These are phyloP conservation scores for Sarcophaga variegata DNA, from an alignment of 2,888 invertebrate genomes.

Conservation along the genomic window DNA sequence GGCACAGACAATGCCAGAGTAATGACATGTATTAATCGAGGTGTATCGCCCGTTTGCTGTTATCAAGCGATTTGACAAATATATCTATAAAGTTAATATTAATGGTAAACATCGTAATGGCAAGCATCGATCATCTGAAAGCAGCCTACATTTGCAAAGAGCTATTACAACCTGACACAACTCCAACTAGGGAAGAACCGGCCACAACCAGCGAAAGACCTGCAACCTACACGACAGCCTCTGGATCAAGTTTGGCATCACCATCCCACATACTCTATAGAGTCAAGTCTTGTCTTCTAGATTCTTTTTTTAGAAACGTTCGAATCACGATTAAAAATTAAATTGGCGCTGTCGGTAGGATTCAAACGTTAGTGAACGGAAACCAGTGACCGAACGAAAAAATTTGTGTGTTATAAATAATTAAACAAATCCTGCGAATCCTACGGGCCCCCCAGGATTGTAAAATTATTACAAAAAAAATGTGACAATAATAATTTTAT, in stretches of 20 bases:
- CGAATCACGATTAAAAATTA: too few species aligned
- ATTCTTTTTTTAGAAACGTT: too few species aligned
- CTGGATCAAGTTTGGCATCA: neutral
- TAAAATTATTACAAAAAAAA: too few species aligned
- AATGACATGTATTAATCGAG: constrained; percentile 41
- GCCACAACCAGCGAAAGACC: neutral
- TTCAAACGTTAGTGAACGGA: too few species aligned
- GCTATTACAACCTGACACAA: neutral
- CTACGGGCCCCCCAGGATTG: too few species aligned
- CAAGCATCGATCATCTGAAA: neutral
- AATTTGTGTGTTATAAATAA: too few species aligned
- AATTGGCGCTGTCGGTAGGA: too few species aligned
- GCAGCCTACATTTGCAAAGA: neutral
- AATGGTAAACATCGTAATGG: neutral
- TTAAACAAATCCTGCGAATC: too few species aligned
- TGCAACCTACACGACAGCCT: neutral
- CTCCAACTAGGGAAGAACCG: neutral
- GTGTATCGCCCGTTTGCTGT: neutral
- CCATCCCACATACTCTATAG: neutral
- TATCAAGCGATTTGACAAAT: neutral
- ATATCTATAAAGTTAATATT: neutral
- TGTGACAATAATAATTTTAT: too few species aligned
- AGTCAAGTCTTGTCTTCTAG: too few species aligned
- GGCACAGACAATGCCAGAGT: constrained; percentile 47
- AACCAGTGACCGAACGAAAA: too few species aligned